Evolutionary conservation across 2,797 vertebrate genomes (phyloP).

Genomic region (Taenioides sp.): DNA sequence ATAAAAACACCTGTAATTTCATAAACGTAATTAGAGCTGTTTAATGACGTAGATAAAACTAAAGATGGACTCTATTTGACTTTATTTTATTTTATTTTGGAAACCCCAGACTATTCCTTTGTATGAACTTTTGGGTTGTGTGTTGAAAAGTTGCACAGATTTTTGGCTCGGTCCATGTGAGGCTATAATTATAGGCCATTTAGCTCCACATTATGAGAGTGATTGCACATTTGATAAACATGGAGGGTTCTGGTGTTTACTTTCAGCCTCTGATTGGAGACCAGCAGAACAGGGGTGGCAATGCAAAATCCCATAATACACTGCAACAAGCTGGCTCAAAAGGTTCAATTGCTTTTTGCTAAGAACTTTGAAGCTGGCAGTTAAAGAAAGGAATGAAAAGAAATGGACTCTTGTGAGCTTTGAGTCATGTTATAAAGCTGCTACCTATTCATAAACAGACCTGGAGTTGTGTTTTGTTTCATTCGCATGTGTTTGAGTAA

Average conservation of each 20-base stretch:
- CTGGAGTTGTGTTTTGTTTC: no score
- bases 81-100: no score
- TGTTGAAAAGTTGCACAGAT: slow-evolving; percentile 83
- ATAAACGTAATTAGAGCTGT: no score
- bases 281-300: slow-evolving; percentile 62
- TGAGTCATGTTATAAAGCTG: no score
- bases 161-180: slow-evolving; percentile 79
- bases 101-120: slow-evolving; percentile 29
- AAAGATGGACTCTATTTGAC: no score
- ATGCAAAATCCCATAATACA: slow-evolving; percentile 62
- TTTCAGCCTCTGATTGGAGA: slow-evolving; percentile 89
- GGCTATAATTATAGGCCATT: slow-evolving; percentile 91
- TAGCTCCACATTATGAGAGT: slow-evolving; percentile 83
- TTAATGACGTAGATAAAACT: no score
- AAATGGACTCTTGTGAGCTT: no score
- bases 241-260: slow-evolving; percentile 83
- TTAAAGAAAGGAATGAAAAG: no score
- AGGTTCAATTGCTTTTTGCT: neutral
- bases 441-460: no score
- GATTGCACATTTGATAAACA: slow-evolving; percentile 83
- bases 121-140: slow-evolving; percentile 80
- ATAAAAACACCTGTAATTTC: no score
- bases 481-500: no score
- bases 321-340: neutral
- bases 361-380: no score